A percentile compares a stretch with the other conserved stretches of the same genome.
Conservation (phyloP, 2,888 invertebrate genomes). For the Drosophila nigricruria region DNA sequence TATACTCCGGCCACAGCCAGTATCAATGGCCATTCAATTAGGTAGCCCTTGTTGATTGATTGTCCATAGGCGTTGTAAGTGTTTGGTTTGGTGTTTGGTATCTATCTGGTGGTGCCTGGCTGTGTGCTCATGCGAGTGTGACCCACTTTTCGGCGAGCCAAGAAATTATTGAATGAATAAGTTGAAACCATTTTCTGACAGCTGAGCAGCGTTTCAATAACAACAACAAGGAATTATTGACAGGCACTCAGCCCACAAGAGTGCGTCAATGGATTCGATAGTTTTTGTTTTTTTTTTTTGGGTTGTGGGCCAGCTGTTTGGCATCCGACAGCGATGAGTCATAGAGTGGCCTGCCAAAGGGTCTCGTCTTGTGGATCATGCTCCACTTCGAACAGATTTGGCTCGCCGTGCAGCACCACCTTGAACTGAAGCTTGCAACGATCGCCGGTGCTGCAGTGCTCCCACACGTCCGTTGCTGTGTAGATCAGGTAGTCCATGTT, state of each 20-base stretch:
- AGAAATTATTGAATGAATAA: conserved; percentile 70
- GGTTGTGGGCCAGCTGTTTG: conserved; percentile 46
- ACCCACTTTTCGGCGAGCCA: conserved; percentile 67
- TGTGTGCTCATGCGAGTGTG: conserved; percentile 36
- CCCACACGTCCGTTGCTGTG: conserved; percentile 38
- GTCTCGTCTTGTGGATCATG: not conserved
- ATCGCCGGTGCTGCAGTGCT: conserved; percentile 21
- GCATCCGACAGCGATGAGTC: conserved; percentile 32
- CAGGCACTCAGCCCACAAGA: conserved; percentile 70
- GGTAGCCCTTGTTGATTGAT: conserved; percentile 69
- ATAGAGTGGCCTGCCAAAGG: conserved; percentile 8
- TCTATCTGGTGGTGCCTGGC: conserved; percentile 26
- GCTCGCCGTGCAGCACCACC: conserved; percentile 49
- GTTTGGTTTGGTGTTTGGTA: conserved; percentile 20
- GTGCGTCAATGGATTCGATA: conserved; percentile 64
- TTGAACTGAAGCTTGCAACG: conserved; percentile 35
- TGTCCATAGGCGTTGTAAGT: conserved; percentile 10
- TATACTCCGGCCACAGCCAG: conserved; percentile 29
- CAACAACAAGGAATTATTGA: conserved; percentile 57
- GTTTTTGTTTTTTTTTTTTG: conserved; percentile 12
- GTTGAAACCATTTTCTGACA: conserved; percentile 62
- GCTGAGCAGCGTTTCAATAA: conserved; percentile 49
- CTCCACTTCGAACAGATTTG: conserved; percentile 42
- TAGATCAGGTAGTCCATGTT: conserved; percentile 58
- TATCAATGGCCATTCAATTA: conserved; percentile 49